Evolutionary conservation across 2,113 vertebrate species (phyloP).

Genomic region (Choloepus hoffmanni): DNA sequence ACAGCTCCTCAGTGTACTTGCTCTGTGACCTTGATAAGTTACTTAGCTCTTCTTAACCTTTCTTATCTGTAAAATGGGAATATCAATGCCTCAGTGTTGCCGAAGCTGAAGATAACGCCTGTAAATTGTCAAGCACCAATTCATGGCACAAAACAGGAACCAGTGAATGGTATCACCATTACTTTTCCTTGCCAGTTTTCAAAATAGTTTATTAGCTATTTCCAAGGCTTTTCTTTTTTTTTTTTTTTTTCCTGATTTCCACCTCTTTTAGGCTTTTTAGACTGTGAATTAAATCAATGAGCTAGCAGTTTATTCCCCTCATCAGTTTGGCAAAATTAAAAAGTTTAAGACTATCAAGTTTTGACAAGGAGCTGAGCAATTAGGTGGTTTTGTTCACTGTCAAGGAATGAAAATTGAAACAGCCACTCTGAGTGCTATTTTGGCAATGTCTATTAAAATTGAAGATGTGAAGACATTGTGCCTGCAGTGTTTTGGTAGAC

Average conservation of each 20-base stretch:
- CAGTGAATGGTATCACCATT: background rate
- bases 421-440: background rate
- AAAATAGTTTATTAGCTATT: background rate
- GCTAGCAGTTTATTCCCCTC: background rate
- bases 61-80: background rate
- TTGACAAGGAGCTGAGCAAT: slow-evolving; percentile 43
- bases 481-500: background rate
- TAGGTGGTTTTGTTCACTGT: slow-evolving; percentile 38
- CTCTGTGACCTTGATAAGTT: background rate
- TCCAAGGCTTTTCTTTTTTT: background rate
- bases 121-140: background rate
- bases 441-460: background rate
- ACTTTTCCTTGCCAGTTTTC: background rate
- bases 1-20: background rate
- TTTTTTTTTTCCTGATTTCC: background rate
- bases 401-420: background rate
- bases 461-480: background rate
- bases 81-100: fast-evolving
- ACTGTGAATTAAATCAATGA: background rate
- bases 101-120: background rate
- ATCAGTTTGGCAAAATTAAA: slow-evolving; percentile 40
- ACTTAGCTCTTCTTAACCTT: background rate
- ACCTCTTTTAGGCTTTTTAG: background rate
- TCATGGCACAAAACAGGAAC: background rate
- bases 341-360: slow-evolving; percentile 11